Percentiles rank a stretch among this genome's conserved stretches.
Conservation (phyloP, 2,888 invertebrate species). For the Meteorus cinctellus region DNA sequence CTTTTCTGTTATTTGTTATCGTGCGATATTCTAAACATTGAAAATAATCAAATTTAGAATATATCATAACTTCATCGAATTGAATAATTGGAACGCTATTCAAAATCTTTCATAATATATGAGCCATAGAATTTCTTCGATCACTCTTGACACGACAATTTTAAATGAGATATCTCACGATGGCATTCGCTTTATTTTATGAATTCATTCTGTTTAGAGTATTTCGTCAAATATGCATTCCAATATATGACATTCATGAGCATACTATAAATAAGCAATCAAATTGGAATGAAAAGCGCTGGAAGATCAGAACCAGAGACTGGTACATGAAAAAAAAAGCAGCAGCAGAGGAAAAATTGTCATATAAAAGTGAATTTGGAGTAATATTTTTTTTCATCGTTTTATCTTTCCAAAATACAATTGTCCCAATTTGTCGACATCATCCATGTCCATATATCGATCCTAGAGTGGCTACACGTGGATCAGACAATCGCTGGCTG, state of each 20-base stretch:
- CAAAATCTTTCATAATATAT: too few relatives aligned
- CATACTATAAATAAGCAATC: background rate
- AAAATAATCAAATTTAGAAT: too few relatives aligned
- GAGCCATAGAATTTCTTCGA: background rate
- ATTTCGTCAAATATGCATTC: background rate
- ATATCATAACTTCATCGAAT: too few relatives aligned
- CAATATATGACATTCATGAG: background rate
- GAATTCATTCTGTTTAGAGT: too few relatives aligned
- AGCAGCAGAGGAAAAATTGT: background rate
- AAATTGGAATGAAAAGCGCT: background rate
- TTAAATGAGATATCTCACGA: too few relatives aligned
- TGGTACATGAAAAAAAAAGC: background rate
- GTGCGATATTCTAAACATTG: too few relatives aligned
- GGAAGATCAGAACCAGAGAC: background rate
- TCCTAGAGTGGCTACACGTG: conserved; percentile 8
- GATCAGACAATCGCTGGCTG: conserved; percentile 21
- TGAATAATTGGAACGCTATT: too few relatives aligned
- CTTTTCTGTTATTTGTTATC: too few relatives aligned
- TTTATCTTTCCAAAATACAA: background rate
- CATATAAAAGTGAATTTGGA: conserved; percentile 2
- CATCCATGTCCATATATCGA: conserved; percentile 21
- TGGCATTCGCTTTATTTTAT: too few relatives aligned
- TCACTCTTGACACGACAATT: too few relatives aligned
- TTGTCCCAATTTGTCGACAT: conserved; percentile 31
- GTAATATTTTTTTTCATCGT: conserved; percentile 3